phyloP scores from a whole-genome alignment of 1,140 invertebrate species.

The Pissodes strobi region DNA sequence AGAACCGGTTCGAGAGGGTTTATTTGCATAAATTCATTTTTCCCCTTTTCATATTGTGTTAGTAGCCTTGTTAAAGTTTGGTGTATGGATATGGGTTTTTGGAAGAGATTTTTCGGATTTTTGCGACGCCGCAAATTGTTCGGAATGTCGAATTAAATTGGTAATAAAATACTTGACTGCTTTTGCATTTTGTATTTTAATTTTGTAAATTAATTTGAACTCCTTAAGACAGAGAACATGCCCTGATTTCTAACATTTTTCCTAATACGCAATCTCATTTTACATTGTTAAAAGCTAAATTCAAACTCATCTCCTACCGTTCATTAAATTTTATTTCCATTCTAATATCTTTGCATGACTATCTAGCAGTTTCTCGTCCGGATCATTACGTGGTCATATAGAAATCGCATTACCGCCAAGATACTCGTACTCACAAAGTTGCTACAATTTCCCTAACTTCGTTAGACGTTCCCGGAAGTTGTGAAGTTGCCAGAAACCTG shows the following conservation, averaged over 20 bases:
- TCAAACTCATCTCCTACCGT: neutral
- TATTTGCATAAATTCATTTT: slow-evolving; percentile 24
- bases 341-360: neutral
- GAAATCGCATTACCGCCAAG: slow-evolving; percentile 25
- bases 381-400: slow-evolving; percentile 15
- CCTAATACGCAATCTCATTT: no score
- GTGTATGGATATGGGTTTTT: no score
- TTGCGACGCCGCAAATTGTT: no score
- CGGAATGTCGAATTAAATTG: no score
- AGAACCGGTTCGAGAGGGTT: slow-evolving; percentile 15
- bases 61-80: no score
- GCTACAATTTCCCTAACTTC: slow-evolving; percentile 28
- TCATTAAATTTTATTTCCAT: slow-evolving; percentile 2
- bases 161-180: no score
- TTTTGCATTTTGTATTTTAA: no score
- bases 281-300: no score
- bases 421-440: slow-evolving; percentile 16
- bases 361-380: slow-evolving; percentile 9
- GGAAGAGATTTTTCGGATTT: no score
- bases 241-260: no score
- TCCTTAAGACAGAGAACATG: no score
- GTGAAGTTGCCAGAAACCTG: slow-evolving; percentile 16
- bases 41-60: slow-evolving; percentile 7
- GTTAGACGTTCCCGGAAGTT: slow-evolving; percentile 29
- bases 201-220: no score